These are phyloP conservation scores for Patiria pectinifera DNA, from an alignment of 53 echinoderm and acorn worm genomes.

Conservation along the genomic window DNA sequence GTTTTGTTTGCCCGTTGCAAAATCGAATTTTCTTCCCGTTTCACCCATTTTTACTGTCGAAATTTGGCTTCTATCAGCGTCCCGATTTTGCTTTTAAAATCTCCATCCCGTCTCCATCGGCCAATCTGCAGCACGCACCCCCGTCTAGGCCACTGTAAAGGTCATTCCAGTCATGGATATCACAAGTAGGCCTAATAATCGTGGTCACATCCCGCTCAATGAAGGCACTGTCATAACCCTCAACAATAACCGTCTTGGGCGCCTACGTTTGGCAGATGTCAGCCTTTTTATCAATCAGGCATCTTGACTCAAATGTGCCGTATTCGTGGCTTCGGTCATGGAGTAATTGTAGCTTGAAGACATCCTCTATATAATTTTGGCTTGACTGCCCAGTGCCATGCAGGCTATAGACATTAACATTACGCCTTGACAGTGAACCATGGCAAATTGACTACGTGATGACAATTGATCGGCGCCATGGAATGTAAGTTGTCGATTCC, in stretches of 20 bases:
- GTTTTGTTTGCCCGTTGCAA: no score
- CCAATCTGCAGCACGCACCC: no score
- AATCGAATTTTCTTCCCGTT: no score
- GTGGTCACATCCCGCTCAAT: no score
- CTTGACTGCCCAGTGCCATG: constrained; percentile 1
- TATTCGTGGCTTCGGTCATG: constrained; percentile 30
- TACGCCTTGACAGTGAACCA: constrained; percentile 42
- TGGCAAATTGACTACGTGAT: constrained; percentile 41
- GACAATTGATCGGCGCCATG: constrained; percentile 36
- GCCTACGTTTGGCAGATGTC: neutral
- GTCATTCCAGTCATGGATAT: no score
- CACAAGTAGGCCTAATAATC: no score
- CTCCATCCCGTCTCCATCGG: no score
- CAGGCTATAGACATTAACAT: constrained; percentile 9
- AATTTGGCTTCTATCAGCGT: no score
- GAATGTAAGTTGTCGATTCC: neutral
- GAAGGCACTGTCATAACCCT: neutral
- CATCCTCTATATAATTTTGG: constrained; percentile 17
- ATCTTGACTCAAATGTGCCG: constrained; percentile 37
- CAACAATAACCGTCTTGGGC: neutral
- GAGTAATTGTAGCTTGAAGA: constrained; percentile 42
- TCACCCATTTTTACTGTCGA: no score
- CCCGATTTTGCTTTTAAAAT: no score
- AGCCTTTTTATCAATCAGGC: constrained; percentile 41
- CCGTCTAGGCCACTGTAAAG: no score